phyloP scores from a whole-genome alignment of 1,140 invertebrate species.

The Stegodyphus mimosarum region DNA sequence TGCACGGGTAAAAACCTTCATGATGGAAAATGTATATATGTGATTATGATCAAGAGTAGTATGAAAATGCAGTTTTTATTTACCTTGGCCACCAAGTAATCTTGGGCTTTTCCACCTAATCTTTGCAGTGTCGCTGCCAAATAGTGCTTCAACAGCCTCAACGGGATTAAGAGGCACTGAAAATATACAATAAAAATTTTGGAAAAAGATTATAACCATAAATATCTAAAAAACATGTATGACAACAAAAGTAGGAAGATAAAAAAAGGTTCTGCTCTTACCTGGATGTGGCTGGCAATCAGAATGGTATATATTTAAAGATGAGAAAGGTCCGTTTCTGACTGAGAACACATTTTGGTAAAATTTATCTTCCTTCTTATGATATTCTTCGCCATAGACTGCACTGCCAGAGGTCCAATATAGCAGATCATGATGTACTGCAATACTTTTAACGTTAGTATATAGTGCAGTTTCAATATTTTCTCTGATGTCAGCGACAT shows the following conservation, averaged over 20 bases:
- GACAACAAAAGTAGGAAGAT: not conserved
- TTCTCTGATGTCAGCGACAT: slow-evolving; percentile 77
- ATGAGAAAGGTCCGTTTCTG: slow-evolving; percentile 67
- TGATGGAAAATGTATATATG: no score
- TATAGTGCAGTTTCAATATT: slow-evolving; percentile 83
- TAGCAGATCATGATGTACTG: slow-evolving; percentile 79
- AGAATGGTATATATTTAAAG: slow-evolving; percentile 74
- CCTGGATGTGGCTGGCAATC: slow-evolving; percentile 80
- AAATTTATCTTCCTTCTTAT: slow-evolving; percentile 72
- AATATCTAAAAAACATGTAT: not conserved
- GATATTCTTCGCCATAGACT: slow-evolving; percentile 79
- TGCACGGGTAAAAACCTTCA: no score
- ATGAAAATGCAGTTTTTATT: slow-evolving; percentile 17
- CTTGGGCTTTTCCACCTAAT: slow-evolving; percentile 83
- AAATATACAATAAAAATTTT: slow-evolving; percentile 16
- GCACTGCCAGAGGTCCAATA: slow-evolving; percentile 84
- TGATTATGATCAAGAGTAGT: not conserved
- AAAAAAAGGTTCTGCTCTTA: not conserved
- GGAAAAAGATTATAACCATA: not conserved
- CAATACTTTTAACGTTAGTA: slow-evolving; percentile 80
- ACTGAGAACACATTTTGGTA: slow-evolving; percentile 75
- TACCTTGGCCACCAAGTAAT: slow-evolving; percentile 80
- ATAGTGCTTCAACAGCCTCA: slow-evolving; percentile 79
- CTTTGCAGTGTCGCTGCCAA: slow-evolving; percentile 76
- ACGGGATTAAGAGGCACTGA: slow-evolving; percentile 79